These are phyloP conservation scores for Phaedon cochleariae DNA, from an alignment of 2,888 invertebrate species.

Conservation along the genomic window DNA sequence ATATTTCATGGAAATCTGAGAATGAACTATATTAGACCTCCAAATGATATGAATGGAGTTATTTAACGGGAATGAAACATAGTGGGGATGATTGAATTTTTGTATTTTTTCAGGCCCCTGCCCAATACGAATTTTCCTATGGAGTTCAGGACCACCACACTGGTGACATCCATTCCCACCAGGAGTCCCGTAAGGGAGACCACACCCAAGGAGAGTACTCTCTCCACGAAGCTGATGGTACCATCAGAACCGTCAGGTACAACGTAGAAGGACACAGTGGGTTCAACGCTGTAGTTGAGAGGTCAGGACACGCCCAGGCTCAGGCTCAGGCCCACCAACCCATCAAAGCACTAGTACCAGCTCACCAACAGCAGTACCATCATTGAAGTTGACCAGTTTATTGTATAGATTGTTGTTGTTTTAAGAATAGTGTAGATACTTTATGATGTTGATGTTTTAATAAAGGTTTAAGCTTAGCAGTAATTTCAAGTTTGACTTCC, in stretches of 20 bases:
- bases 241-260: constrained; percentile 67
- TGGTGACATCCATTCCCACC: constrained; percentile 67
- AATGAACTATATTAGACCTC: not conserved
- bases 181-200: constrained; percentile 66
- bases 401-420: constrained; percentile 18
- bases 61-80: no score
- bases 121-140: constrained; percentile 68
- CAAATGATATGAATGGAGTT: not conserved
- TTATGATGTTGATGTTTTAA: not conserved
- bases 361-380: constrained; percentile 24
- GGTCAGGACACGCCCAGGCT: constrained; percentile 61
- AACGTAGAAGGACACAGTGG: constrained; percentile 68
- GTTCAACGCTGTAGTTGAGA: constrained; percentile 59
- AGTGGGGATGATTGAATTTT: no score
- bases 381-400: constrained; percentile 18
- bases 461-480: not conserved
- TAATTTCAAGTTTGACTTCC: not conserved
- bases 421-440: not conserved
- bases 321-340: constrained; percentile 16
- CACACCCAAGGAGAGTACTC: constrained; percentile 67
- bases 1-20: no score
- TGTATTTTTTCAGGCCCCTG: constrained; percentile 58
- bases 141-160: constrained; percentile 67
- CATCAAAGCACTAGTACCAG: constrained; percentile 18
- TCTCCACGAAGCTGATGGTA: constrained; percentile 67